A percentile compares a stretch with the other conserved stretches of the same genome.
phyloP scores from a whole-genome alignment of 2,888 invertebrate genomes.

The Perdita meconis region DNA sequence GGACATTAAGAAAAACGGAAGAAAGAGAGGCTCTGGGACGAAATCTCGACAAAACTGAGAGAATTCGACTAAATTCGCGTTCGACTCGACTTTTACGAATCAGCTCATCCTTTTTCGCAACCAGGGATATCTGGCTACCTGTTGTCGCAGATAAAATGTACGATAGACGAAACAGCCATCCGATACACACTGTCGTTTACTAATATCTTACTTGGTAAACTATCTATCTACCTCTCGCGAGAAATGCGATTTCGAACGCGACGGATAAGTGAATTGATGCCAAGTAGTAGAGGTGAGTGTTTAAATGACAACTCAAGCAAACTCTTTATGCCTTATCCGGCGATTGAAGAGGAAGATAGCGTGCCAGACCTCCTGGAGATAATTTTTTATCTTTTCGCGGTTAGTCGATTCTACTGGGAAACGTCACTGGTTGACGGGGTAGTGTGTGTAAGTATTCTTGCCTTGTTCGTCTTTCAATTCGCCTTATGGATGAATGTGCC shows the following conservation, averaged over 20 bases:
- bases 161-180: constrained; percentile 2
- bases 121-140: not conserved
- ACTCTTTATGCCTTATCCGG: constrained; percentile 2
- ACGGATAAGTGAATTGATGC: constrained; percentile 17
- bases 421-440: not conserved
- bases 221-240: constrained; percentile 18
- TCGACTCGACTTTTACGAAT: not conserved
- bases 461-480: not conserved
- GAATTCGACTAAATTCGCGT: not conserved
- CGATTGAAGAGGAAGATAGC: constrained; percentile 20
- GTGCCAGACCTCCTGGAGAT: not conserved
- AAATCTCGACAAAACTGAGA: constrained; percentile 14
- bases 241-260: not conserved
- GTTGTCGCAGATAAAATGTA: constrained; percentile 27
- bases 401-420: not conserved
- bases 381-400: constrained; percentile 10
- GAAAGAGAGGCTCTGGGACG: constrained; percentile 11
- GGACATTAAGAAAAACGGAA: constrained; percentile 48
- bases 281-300: not conserved
- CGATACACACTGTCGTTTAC: constrained; percentile 10
- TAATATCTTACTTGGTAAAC: constrained; percentile 8
- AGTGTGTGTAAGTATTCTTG: not conserved
- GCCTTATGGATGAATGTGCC: too few relatives aligned
- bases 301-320: constrained; percentile 1
- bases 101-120: not conserved